A percentile compares a stretch with the other conserved stretches of the same genome.
These are phyloP conservation scores for Drosophila suzukii DNA, from an alignment of 1,140 invertebrate species.

Conservation along the genomic window DNA sequence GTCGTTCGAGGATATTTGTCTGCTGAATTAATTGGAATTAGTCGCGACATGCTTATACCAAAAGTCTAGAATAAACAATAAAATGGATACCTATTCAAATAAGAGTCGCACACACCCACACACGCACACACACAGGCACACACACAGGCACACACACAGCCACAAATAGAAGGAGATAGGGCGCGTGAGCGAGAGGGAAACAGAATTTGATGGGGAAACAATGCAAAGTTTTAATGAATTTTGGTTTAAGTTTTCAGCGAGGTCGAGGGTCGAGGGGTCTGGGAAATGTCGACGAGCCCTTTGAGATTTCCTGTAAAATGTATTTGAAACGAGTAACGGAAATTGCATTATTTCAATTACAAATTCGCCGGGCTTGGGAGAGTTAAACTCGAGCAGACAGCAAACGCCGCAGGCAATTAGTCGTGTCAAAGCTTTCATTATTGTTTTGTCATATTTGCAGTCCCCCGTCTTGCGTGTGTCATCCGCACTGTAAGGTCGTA, in stretches of 20 bases:
- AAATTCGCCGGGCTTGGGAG: constrained; percentile 59
- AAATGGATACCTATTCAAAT: constrained; percentile 83
- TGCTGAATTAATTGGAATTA: constrained; percentile 83
- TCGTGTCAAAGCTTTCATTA: constrained; percentile 83
- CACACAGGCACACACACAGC: constrained; percentile 19
- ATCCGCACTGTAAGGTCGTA: constrained; percentile 77
- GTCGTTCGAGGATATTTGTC: constrained; percentile 78
- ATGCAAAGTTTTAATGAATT: constrained; percentile 83
- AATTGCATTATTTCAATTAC: constrained; percentile 83
- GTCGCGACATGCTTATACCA: constrained; percentile 82
- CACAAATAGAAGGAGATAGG: constrained; percentile 15
- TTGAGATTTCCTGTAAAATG: constrained; percentile 80
- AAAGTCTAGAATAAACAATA: constrained; percentile 83
- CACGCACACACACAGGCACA: constrained; percentile 28
- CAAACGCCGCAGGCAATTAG: constrained; percentile 80
- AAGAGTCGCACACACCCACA: constrained; percentile 45
- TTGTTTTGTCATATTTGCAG: constrained; percentile 81
- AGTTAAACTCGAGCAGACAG: constrained; percentile 71
- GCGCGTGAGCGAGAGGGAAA: constrained; percentile 35
- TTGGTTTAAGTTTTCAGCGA: constrained; percentile 81
- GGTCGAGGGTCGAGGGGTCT: constrained; percentile 13
- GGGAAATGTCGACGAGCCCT: constrained; percentile 53
- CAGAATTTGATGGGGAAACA: constrained; percentile 57
- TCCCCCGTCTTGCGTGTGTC: constrained; percentile 49
- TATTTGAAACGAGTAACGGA: constrained; percentile 81